A percentile compares a stretch with the other conserved stretches of the same genome.
These are phyloP conservation scores for Labeo rohita DNA, from an alignment of 2,113 vertebrate genomes.

Conservation along the genomic window DNA sequence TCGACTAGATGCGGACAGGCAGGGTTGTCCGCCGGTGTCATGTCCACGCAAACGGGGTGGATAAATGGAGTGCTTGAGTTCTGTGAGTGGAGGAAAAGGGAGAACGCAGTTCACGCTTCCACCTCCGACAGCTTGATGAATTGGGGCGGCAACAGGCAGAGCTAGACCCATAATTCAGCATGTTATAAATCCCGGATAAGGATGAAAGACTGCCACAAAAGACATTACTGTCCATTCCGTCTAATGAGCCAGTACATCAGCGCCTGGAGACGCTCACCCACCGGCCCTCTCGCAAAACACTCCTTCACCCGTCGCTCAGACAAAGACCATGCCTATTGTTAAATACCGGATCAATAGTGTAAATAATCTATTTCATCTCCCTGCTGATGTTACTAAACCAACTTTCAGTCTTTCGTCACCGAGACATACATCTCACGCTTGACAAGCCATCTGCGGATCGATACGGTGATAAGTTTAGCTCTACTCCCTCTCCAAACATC, in stretches of 20 bases:
- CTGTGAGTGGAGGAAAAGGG: conserved; percentile 45
- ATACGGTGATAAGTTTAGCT: conserved; percentile 60
- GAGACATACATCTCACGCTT: conserved; percentile 49
- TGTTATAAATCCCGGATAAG: conserved; percentile 85
- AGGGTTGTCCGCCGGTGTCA: conserved; percentile 36
- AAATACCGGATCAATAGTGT: conserved; percentile 60
- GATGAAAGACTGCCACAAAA: conserved; percentile 83
- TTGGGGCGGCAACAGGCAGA: conserved; percentile 69
- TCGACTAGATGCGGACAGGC: conserved; percentile 35
- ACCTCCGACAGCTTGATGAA: conserved; percentile 77
- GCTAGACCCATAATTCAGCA: conserved; percentile 76
- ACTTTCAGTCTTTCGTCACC: conserved; percentile 49
- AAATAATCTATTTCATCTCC: conserved; percentile 62
- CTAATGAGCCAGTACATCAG: conserved; percentile 80
- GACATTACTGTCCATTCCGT: conserved; percentile 81
- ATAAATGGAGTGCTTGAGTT: conserved; percentile 54
- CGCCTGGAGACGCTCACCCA: conserved; percentile 58
- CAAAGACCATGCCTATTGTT: conserved; percentile 51
- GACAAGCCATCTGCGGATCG: conserved; percentile 57
- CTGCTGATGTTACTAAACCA: conserved; percentile 55
- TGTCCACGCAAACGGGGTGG: conserved; percentile 56
- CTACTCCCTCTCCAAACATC: conserved; percentile 52
- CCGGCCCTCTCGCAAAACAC: conserved; percentile 51
- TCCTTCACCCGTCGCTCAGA: conserved; percentile 56
- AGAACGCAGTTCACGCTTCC: conserved; percentile 56